These are phyloP conservation scores for Podiceps cristatus DNA, from an alignment of 2,113 vertebrate species.

Conservation along the genomic window DNA sequence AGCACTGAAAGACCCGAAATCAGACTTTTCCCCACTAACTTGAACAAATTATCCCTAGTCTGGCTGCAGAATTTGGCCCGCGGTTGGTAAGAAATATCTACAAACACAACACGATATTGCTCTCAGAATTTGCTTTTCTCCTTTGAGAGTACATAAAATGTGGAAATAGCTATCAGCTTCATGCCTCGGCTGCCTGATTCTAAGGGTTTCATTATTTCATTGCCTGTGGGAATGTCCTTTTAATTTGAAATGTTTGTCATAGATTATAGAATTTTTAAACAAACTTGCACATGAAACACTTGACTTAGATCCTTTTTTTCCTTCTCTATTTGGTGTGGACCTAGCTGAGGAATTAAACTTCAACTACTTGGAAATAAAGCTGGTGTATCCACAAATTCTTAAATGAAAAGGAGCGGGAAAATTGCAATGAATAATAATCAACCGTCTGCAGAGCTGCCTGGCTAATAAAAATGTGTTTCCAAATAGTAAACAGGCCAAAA, in stretches of 20 bases:
- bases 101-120: background rate
- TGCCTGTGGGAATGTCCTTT: slow-evolving; percentile 67
- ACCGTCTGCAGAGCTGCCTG: slow-evolving; percentile 54
- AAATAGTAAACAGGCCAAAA: slow-evolving; percentile 48
- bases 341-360: slow-evolving; percentile 42
- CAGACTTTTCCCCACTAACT: background rate
- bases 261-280: slow-evolving; percentile 61
- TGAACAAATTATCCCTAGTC: background rate
- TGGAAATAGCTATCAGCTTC: slow-evolving; percentile 44
- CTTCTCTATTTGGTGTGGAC: slow-evolving; percentile 19
- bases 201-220: slow-evolving; percentile 63
- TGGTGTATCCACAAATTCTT: slow-evolving; percentile 36
- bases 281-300: slow-evolving; percentile 57
- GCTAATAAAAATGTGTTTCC: slow-evolving; percentile 44
- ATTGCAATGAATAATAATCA: slow-evolving; percentile 42
- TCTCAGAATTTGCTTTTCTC: slow-evolving; percentile 28
- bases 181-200: slow-evolving; percentile 39
- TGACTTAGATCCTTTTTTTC: background rate
- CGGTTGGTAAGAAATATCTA: background rate
- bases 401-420: background rate
- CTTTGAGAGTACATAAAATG: slow-evolving; percentile 42
- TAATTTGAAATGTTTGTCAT: slow-evolving; percentile 71
- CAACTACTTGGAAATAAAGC: slow-evolving; percentile 16
- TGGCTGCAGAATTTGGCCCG: background rate
- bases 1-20: background rate